These are phyloP conservation scores for Euura saliciscinereae DNA, from an alignment of 1,140 invertebrate species.

Conservation along the genomic window DNA sequence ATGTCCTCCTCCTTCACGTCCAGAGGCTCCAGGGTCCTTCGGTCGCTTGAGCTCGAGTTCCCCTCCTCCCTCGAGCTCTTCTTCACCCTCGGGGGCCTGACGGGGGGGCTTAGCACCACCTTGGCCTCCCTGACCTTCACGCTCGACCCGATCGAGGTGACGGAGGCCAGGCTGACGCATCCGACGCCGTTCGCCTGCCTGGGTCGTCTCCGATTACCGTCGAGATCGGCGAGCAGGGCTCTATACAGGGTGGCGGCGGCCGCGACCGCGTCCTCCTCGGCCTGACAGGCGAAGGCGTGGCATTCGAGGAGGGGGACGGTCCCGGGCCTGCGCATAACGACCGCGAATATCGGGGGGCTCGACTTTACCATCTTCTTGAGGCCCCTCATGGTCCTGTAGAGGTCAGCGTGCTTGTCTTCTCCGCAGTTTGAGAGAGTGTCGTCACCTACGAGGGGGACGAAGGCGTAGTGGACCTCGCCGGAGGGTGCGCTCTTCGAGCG, in stretches of 20 bases:
- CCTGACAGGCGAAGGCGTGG: constrained; percentile 88
- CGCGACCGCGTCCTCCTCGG: constrained; percentile 86
- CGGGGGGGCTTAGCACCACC: constrained; percentile 62
- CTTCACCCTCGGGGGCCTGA: constrained; percentile 54
- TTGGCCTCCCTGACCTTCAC: constrained; percentile 61
- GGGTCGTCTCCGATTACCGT: constrained; percentile 62
- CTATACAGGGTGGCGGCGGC: constrained; percentile 89
- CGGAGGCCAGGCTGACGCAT: constrained; percentile 68
- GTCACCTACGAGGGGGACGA: constrained; percentile 85
- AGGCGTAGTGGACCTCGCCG: constrained; percentile 68
- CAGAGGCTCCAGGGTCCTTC: constrained; percentile 45
- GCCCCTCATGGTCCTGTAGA: constrained; percentile 54
- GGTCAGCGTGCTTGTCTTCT: constrained; percentile 53
- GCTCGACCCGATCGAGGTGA: constrained; percentile 36
- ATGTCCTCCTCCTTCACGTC: constrained; percentile 51
- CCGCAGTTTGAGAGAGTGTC: constrained; percentile 35
- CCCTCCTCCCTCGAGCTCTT: constrained; percentile 48
- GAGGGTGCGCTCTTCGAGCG: constrained; percentile 34
- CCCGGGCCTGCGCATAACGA: constrained; percentile 84
- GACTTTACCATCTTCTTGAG: constrained; percentile 50
- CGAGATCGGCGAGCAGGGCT: constrained; percentile 81
- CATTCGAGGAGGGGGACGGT: constrained; percentile 82
- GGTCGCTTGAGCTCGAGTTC: constrained; percentile 15
- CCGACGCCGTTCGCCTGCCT: constrained; percentile 74
- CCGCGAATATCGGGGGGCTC: constrained; percentile 88